Conservation (phyloP, 2,888 invertebrate genomes). For the Opisthograptis luteolata region DNA sequence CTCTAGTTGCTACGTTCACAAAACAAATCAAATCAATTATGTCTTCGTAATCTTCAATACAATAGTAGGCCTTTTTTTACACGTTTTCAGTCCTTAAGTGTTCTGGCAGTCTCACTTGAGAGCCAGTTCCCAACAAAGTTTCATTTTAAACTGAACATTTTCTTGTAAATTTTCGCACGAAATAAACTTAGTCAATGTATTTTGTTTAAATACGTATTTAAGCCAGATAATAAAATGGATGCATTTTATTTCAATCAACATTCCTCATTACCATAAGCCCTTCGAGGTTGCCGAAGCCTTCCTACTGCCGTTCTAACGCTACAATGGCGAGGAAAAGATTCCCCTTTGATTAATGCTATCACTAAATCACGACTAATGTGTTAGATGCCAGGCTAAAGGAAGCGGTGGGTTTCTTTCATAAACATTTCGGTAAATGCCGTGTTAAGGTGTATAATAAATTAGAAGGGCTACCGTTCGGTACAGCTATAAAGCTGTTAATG, state of each 20-base stretch:
- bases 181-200: too few species aligned
- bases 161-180: too few species aligned
- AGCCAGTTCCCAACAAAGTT: too few species aligned
- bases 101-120: too few species aligned
- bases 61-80: too few species aligned
- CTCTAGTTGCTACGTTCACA: too few species aligned
- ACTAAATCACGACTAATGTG: conserved; percentile 65
- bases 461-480: conserved; percentile 27
- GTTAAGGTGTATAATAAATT: conserved; percentile 41
- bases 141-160: too few species aligned
- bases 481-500: conserved; percentile 35
- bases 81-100: too few species aligned
- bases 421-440: conserved; percentile 44
- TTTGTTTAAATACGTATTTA: too few species aligned
- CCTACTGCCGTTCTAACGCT: conserved; percentile 7
- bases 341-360: conserved; percentile 63
- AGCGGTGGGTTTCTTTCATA: conserved; percentile 45
- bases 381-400: conserved; percentile 45
- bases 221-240: too few species aligned
- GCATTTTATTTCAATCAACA: background rate
- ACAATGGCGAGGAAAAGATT: conserved; percentile 32
- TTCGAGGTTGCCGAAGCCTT: background rate
- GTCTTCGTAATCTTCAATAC: too few species aligned
- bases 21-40: too few species aligned
- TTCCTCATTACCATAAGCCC: background rate